Conservation (phyloP, 2,797 vertebrate species). For the Champsocephalus esox region DNA sequence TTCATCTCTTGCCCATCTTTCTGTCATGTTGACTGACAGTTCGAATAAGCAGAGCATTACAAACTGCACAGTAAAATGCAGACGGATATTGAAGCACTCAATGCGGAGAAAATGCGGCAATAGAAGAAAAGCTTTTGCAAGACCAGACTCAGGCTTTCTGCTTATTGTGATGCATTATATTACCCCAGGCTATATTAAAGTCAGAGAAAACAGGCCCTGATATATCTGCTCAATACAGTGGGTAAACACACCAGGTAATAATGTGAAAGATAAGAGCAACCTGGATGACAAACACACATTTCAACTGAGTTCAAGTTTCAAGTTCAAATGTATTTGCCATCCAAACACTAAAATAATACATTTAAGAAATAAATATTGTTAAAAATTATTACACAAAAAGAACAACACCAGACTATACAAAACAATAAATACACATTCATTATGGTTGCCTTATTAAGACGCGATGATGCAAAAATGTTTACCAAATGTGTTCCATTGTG, state of each 20-base stretch:
- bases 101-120: not conserved
- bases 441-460: not conserved
- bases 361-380: not conserved
- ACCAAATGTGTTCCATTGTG: conserved; percentile 13
- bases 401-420: not conserved
- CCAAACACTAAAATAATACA: not conserved
- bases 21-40: conserved; percentile 10
- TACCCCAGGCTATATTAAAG: conserved; percentile 14
- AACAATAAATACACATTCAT: not conserved
- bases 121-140: not conserved
- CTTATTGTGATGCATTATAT: conserved; percentile 25
- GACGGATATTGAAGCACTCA: not conserved
- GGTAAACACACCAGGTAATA: conserved; percentile 12
- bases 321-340: not conserved
- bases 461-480: conserved; percentile 28
- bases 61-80: not conserved
- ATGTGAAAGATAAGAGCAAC: not conserved
- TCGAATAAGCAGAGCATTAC: not conserved
- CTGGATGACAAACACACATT: not conserved
- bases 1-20: not conserved
- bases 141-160: conserved; percentile 3
- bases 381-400: not conserved
- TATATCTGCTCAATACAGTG: conserved; percentile 6
- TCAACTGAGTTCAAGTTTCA: not conserved
- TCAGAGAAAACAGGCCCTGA: conserved; percentile 1